Base-by-base conservation (phyloP, 2,888 invertebrate species). In the Orchestes rusci region DNA sequence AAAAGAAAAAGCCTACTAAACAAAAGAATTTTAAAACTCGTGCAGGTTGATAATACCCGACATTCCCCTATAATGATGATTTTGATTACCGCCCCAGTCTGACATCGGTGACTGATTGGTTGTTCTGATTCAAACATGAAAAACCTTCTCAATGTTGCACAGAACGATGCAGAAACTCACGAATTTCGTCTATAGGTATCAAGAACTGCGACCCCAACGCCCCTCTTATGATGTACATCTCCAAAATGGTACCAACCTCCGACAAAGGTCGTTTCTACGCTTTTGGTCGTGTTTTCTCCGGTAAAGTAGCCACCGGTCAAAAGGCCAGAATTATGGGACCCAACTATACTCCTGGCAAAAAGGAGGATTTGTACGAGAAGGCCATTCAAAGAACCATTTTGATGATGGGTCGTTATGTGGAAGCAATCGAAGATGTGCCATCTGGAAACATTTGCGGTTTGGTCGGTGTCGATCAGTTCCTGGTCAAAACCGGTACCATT, bases 261-360 rank as follows among this genome's bases (percentile, higher is more conserved):
- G 99, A 99, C 72, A 99, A 99, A 76, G 99, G 99, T 52, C 88
- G 99, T 68, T 99, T 99, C 84, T 99, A 96, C 72, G 99, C 99
- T 50, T 99, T 99, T 70, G 99, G 99, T 38, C 95, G 99, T 73
- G 99, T 99, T 19, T 99, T 99, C 79, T 90, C 97, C 57, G 99
- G 99, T 62, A 92, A 86, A 71, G 78, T 61, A 7, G 74, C 82
- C 56, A 92, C 92, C 43, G 93, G 92, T 45, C 82, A 82, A 77
- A 93, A 92, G 73, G 94, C 92, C 50, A 86, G 97, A 64, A 97
- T 99, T 71, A 96, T 99, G 93, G 99, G 99, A 57, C 97, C 99
- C 60, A 97, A 99, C 77, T 99, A 84, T 74, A 73, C 77, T 10
- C 96, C 95, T 41, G 99, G 99, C 65, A 97, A 97, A 78, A 99